Conservation (phyloP, 35 echinoderm and acorn worm species). For the Apostichopus californicus region DNA sequence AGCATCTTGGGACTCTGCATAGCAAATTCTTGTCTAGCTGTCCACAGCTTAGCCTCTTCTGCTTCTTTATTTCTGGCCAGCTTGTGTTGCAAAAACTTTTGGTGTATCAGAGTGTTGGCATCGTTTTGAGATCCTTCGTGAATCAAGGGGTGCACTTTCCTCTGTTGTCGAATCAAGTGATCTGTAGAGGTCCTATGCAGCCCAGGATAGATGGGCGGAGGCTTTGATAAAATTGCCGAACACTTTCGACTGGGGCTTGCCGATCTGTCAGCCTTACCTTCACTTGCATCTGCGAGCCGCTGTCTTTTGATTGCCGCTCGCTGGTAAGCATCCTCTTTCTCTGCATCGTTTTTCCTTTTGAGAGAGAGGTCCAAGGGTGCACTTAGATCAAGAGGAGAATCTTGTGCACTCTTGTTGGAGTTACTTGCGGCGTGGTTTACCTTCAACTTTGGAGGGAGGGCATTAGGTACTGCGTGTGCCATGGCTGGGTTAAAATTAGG, state of each 20-base stretch:
- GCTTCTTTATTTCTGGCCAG: background rate
- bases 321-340: background rate
- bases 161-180: constrained; percentile 19
- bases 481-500: constrained; percentile 17
- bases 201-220: constrained; percentile 42
- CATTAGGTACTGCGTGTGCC: constrained; percentile 13
- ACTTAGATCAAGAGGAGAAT: constrained; percentile 48
- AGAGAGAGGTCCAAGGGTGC: constrained; percentile 49
- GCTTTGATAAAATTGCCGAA: constrained; percentile 2
- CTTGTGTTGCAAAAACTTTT: constrained; percentile 19
- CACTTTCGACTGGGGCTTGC: background rate
- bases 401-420: background rate
- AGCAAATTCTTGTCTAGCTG: constrained; percentile 35
- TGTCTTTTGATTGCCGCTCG: background rate
- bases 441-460: constrained; percentile 17
- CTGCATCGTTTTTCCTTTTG: constrained; percentile 32
- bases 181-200: background rate
- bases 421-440: background rate
- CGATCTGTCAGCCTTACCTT: background rate
- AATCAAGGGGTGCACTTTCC: constrained; percentile 31
- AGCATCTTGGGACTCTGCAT: constrained; percentile 39
- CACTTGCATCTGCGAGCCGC: background rate
- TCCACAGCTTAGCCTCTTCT: background rate
- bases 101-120: background rate
- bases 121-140: constrained; percentile 6